These are phyloP conservation scores for Galeopterus variegatus DNA, from an alignment of 2,113 vertebrate genomes.

Conservation along the genomic window DNA sequence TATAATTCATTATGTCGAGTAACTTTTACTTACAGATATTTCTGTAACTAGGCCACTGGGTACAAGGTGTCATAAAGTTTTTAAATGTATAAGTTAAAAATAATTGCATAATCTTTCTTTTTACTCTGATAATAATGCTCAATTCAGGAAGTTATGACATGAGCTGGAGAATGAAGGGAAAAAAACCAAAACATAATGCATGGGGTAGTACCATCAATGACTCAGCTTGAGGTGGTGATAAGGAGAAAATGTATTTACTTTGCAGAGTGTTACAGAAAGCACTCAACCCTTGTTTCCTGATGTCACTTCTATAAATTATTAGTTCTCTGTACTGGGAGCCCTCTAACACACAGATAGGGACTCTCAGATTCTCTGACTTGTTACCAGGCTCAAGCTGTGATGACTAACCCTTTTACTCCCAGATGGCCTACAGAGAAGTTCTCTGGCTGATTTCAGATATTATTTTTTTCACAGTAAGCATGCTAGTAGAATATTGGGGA, in stretches of 20 bases:
- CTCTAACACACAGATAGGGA: not conserved
- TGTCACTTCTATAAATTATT: constrained; percentile 49
- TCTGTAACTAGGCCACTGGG: not conserved
- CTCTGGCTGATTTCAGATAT: constrained; percentile 69
- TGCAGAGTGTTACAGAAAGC: not conserved
- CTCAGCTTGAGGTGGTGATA: constrained; percentile 8
- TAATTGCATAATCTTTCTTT: not conserved
- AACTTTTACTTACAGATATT: not conserved
- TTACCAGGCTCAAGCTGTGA: constrained; percentile 64
- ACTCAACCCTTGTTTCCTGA: constrained; percentile 46
- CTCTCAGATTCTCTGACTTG: constrained; percentile 45
- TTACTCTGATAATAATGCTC: not conserved
- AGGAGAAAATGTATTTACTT: constrained; percentile 60
- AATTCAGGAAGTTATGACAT: constrained; percentile 10
- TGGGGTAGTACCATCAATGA: not conserved
- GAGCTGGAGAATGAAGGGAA: not conserved
- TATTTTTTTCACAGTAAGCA: constrained; percentile 61
- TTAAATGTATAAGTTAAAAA: not conserved
- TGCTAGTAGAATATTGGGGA: constrained; percentile 50
- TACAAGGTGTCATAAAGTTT: not conserved
- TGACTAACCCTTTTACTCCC: constrained; percentile 18
- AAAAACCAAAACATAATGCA: not conserved
- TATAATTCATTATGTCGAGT: not conserved
- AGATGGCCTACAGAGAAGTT: constrained; percentile 20
- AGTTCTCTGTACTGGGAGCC: not conserved